These are phyloP conservation scores for Rhopalosiphum nymphaeae DNA, from an alignment of 2,888 invertebrate genomes.

Conservation along the genomic window DNA sequence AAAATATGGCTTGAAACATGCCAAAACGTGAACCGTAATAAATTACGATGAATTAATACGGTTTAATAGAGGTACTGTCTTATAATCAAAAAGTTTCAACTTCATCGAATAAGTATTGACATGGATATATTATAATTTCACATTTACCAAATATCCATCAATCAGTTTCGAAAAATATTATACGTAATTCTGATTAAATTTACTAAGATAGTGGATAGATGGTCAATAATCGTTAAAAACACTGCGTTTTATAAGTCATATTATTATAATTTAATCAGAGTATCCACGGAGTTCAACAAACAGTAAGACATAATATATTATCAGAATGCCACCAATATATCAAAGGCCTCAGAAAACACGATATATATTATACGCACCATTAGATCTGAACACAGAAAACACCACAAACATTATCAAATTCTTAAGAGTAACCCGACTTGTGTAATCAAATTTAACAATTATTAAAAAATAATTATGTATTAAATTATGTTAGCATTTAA, in stretches of 20 bases:
- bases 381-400: background rate
- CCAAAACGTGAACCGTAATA: slow-evolving; percentile 26
- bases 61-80: slow-evolving; percentile 11
- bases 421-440: too few species aligned
- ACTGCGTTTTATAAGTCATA: background rate
- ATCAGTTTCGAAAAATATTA: background rate
- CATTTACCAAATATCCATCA: background rate
- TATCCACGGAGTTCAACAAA: background rate
- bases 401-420: background rate
- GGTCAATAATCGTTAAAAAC: background rate
- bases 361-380: background rate
- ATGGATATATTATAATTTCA: background rate
- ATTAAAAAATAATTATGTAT: background rate
- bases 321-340: background rate
- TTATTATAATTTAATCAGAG: background rate
- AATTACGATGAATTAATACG: slow-evolving; percentile 29
- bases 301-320: background rate
- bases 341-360: background rate
- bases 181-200: background rate
- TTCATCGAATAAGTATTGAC: background rate
- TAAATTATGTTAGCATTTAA: background rate
- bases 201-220: background rate
- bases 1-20: slow-evolving; percentile 23
- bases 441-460: background rate
- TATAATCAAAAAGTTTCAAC: background rate